phyloP scores from a whole-genome alignment of 2,797 vertebrate genomes.

The Rachycentron canadum region DNA sequence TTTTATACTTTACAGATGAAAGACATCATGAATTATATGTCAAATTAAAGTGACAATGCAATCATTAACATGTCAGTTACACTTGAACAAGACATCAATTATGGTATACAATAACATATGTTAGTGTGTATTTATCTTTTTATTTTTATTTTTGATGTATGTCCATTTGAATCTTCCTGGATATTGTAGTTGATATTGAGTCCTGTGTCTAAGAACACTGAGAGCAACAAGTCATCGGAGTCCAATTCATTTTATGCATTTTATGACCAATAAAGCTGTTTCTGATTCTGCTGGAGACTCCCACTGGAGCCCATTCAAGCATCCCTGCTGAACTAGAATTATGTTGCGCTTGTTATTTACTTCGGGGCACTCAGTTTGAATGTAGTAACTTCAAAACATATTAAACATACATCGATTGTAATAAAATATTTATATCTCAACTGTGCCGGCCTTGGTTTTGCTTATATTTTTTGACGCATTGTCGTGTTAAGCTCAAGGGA shows the following conservation, averaged over 20 bases:
- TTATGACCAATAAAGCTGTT: background rate
- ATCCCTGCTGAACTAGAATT: background rate
- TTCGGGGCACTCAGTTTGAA: background rate
- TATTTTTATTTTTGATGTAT: background rate
- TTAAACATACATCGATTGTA: too few relatives aligned
- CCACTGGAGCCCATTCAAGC: constrained; percentile 13
- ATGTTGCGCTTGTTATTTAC: constrained; percentile 23
- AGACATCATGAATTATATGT: background rate
- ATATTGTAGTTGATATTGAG: background rate
- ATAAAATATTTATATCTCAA: background rate
- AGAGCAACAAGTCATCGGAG: background rate
- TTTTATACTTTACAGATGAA: background rate
- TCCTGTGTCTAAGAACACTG: background rate
- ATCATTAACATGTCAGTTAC: too few relatives aligned
- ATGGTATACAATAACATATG: background rate
- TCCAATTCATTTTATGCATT: constrained; percentile 4
- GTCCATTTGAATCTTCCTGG: background rate
- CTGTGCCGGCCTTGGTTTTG: background rate
- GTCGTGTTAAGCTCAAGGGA: background rate
- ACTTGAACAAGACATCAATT: too few relatives aligned
- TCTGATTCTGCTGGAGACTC: background rate
- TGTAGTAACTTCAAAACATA: background rate
- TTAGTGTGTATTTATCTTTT: background rate
- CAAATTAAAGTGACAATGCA: background rate
- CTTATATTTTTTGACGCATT: background rate